Percentiles rank a stretch among this genome's conserved stretches.
phyloP scores from a whole-genome alignment of 2,888 invertebrate genomes.

The Hirtodrosophila duncani region DNA sequence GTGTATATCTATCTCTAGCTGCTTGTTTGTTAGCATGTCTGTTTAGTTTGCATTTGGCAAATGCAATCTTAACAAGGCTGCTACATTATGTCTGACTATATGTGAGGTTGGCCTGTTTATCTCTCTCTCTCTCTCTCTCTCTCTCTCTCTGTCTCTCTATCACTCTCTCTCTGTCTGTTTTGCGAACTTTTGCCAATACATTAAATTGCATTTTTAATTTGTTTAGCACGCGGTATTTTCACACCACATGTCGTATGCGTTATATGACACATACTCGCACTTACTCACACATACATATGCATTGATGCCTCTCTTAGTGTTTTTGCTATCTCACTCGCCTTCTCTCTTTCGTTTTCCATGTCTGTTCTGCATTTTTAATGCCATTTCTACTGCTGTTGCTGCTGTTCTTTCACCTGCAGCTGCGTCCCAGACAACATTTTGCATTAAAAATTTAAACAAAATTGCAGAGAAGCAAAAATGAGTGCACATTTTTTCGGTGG shows the following conservation, averaged over 20 bases:
- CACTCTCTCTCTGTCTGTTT: slow-evolving; percentile 13
- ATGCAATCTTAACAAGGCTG: slow-evolving; percentile 57
- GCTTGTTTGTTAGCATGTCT: slow-evolving; percentile 18
- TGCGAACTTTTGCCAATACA: slow-evolving; percentile 47
- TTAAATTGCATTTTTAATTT: slow-evolving; percentile 71
- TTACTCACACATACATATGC: slow-evolving; percentile 25
- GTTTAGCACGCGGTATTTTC: slow-evolving; percentile 44
- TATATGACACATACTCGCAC: slow-evolving; percentile 30
- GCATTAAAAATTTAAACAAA: slow-evolving; percentile 66
- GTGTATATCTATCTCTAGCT: not conserved
- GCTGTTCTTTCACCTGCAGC: slow-evolving; percentile 57
- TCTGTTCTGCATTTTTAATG: slow-evolving; percentile 68
- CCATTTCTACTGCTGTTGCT: slow-evolving; percentile 12
- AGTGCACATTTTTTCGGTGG: slow-evolving; percentile 4
- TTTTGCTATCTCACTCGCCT: too few species aligned
- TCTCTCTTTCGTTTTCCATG: too few species aligned
- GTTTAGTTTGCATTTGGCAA: slow-evolving; percentile 59
- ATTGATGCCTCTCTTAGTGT: too few species aligned
- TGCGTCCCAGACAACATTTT: slow-evolving; percentile 51
- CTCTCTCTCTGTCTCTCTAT: slow-evolving; percentile 8
- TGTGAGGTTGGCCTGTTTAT: too few species aligned
- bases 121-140: slow-evolving; percentile 12
- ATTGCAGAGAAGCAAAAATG: slow-evolving; percentile 48
- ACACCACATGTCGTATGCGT: slow-evolving; percentile 63
- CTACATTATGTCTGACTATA: not conserved